These are phyloP conservation scores for Sebastiscus albofasciatus DNA, from an alignment of 2,797 vertebrate genomes.

Conservation along the genomic window DNA sequence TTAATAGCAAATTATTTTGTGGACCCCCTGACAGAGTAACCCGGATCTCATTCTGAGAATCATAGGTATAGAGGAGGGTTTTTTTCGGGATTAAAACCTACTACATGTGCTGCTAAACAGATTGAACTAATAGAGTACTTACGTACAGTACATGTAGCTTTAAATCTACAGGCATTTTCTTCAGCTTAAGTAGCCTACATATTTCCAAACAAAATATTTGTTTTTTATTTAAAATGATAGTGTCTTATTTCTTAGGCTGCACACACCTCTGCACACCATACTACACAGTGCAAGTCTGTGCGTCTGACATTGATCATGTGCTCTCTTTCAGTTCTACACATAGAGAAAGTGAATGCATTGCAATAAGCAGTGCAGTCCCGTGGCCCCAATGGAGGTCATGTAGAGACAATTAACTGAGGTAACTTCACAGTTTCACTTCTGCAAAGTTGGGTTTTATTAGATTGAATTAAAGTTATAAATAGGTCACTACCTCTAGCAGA, in stretches of 20 bases:
- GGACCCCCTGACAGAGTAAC: too few species aligned
- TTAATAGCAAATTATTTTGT: too few species aligned
- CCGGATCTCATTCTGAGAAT: too few species aligned
- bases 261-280: not conserved
- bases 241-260: not conserved
- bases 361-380: not conserved
- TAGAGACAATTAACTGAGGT: not conserved
- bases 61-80: too few species aligned
- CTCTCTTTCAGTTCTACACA: not conserved
- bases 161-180: not conserved
- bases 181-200: not conserved
- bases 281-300: too few species aligned
- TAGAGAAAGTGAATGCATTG: not conserved
- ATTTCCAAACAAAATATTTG: not conserved
- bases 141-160: not conserved
- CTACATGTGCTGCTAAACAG: not conserved
- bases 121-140: too few species aligned
- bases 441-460: not conserved
- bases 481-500: not conserved
- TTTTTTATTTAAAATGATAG: not conserved
- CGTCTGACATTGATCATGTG: not conserved
- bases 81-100: not conserved
- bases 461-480: not conserved
- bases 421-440: constrained; percentile 1
- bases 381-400: too few species aligned